Conservation (phyloP, 2,113 vertebrate species). For the Eptatretus burgeri region DNA sequence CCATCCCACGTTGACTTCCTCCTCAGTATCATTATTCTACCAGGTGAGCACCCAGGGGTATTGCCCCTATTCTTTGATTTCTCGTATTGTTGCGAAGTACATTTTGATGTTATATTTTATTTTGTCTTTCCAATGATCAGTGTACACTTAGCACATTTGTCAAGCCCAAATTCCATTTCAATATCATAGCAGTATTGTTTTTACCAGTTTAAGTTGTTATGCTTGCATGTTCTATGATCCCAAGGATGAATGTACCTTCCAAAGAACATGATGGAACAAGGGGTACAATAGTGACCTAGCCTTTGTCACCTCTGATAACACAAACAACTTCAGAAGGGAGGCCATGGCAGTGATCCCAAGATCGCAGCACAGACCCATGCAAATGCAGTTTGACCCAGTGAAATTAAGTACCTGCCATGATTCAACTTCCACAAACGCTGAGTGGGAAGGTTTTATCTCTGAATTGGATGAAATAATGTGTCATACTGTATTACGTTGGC, state of each 20-base stretch:
- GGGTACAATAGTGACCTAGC: background rate
- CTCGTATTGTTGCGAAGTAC: no score
- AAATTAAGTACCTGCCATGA: slow-evolving; percentile 1
- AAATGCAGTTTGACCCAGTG: slow-evolving; percentile 12
- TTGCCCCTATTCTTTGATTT: no score
- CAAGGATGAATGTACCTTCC: background rate
- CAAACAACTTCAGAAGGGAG: slow-evolving; percentile 1
- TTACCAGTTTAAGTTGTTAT: no score
- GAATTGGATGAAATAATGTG: slow-evolving; percentile 1
- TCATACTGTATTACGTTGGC: slow-evolving; percentile 2
- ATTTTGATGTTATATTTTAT: no score
- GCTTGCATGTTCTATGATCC: background rate
- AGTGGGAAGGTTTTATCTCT: background rate
- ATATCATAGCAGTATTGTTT: no score
- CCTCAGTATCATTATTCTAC: no score
- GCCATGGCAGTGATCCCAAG: background rate
- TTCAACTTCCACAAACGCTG: slow-evolving; percentile 5
- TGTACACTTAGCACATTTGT: no score
- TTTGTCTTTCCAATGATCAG: no score
- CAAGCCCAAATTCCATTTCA: no score
- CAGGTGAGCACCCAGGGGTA: no score
- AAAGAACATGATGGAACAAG: background rate
- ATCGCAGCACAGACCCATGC: background rate
- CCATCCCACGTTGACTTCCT: no score
- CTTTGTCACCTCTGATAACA: slow-evolving; percentile 4